A percentile compares a stretch with the other conserved stretches of the same genome.
These are phyloP conservation scores for Amphipyra tragopoginis DNA, from an alignment of 2,888 invertebrate genomes.

Conservation along the genomic window DNA sequence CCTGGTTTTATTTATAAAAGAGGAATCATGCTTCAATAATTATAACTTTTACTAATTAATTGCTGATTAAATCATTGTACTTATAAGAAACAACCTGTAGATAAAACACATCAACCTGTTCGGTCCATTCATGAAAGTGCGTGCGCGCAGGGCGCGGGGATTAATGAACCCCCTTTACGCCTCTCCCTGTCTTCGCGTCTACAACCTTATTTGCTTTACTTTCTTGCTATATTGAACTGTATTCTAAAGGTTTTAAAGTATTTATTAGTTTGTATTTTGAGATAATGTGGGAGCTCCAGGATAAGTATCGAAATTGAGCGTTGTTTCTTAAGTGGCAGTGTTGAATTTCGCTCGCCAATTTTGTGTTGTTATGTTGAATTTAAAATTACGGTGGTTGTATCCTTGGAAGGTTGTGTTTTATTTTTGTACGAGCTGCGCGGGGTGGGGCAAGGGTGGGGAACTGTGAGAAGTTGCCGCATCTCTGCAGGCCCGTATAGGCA, in stretches of 20 bases:
- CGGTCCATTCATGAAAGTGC: slow-evolving; percentile 90
- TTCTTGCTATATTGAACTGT: slow-evolving; percentile 63
- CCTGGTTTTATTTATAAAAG: neutral
- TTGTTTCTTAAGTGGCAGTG: slow-evolving; percentile 61
- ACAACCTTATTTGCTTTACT: slow-evolving; percentile 68
- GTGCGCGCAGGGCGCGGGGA: slow-evolving; percentile 90
- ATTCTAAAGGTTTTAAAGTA: slow-evolving; percentile 55
- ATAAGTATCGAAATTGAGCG: slow-evolving; percentile 57
- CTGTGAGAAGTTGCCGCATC: slow-evolving; percentile 87
- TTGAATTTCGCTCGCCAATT: slow-evolving; percentile 63
- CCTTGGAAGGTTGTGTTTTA: slow-evolving; percentile 89
- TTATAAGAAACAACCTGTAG: slow-evolving; percentile 75
- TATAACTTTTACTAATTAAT: slow-evolving; percentile 2
- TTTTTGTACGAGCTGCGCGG: slow-evolving; percentile 73
- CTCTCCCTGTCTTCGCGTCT: slow-evolving; percentile 74
- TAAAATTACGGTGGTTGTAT: slow-evolving; percentile 87
- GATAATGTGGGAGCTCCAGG: slow-evolving; percentile 12
- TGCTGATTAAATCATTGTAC: slow-evolving; percentile 8
- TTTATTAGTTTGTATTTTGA: slow-evolving; percentile 52
- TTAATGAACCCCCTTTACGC: slow-evolving; percentile 86
- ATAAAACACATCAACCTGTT: slow-evolving; percentile 88
- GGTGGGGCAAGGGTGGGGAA: slow-evolving; percentile 67
- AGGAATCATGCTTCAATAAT: neutral
- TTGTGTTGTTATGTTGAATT: slow-evolving; percentile 69
- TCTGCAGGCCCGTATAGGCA: slow-evolving; percentile 80